Conservation (phyloP, 2,888 invertebrate species). For the Oxycera nigricornis region DNA sequence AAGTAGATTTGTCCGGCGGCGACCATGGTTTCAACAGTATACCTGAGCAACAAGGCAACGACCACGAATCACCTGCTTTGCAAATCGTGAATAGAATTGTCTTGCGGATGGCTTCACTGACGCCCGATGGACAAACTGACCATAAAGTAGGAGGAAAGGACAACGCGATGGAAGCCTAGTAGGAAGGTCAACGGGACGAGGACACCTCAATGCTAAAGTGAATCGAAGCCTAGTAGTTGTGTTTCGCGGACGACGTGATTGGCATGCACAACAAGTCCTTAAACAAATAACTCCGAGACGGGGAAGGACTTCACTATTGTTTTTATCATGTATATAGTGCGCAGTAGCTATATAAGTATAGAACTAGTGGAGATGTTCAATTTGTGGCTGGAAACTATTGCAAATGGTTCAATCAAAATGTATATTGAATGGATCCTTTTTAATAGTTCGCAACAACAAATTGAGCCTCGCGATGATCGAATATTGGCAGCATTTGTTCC, state of each 20-base stretch:
- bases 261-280: background rate
- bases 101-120: background rate
- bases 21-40: background rate
- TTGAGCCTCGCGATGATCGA: too few relatives aligned
- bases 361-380: too few relatives aligned
- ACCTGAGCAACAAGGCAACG: background rate
- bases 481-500: too few relatives aligned
- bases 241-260: slow-evolving; percentile 11
- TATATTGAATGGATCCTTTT: too few relatives aligned
- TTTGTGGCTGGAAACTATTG: too few relatives aligned
- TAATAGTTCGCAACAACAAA: too few relatives aligned
- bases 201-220: background rate
- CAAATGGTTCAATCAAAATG: too few relatives aligned
- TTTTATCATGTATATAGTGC: too few relatives aligned
- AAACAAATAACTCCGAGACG: background rate
- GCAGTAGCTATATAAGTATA: too few relatives aligned
- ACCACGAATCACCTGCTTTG: background rate
- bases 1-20: slow-evolving; percentile 6
- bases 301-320: background rate
- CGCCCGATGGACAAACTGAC: too few relatives aligned
- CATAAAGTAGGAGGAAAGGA: too few relatives aligned
- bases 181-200: background rate
- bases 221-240: slow-evolving; percentile 9
- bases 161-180: background rate
- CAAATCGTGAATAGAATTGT: background rate